phyloP scores from a whole-genome alignment of 2,113 vertebrate species.

The Pangasianodon gigas region DNA sequence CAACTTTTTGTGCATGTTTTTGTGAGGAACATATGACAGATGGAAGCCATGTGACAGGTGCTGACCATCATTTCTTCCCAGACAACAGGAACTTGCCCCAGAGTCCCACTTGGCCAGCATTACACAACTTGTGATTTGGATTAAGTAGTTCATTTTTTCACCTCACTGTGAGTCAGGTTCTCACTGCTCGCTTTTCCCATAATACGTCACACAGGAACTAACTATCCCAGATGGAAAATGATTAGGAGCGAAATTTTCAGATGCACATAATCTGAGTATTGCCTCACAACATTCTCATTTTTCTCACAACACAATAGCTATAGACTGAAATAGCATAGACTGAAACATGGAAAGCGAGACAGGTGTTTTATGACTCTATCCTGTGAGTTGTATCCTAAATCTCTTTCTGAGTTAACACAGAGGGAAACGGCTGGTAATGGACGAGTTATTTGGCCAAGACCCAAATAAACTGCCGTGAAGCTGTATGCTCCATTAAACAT shows the following conservation, averaged over 20 bases:
- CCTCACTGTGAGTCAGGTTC: background rate
- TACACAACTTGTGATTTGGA: conserved; percentile 11
- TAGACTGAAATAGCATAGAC: no score
- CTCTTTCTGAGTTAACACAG: background rate
- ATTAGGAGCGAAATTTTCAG: background rate
- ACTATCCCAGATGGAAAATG: no score
- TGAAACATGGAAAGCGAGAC: background rate
- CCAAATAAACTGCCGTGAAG: conserved; percentile 17
- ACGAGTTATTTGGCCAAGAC: conserved; percentile 31
- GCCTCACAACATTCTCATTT: no score
- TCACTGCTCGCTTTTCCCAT: background rate
- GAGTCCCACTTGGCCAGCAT: background rate
- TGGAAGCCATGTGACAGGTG: background rate
- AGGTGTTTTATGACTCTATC: conserved; percentile 13
- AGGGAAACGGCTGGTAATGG: conserved; percentile 28
- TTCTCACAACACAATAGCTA: background rate
- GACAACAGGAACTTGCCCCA: background rate
- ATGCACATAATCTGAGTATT: background rate
- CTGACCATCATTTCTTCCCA: conserved; percentile 19
- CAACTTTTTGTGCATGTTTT: background rate
- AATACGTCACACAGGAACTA: background rate
- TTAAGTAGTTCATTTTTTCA: background rate
- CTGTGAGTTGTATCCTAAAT: background rate
- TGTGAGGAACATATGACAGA: background rate
- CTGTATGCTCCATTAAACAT: conserved; percentile 38